Percentiles rank a stretch among this genome's conserved stretches.
Conservation (phyloP, 2,113 vertebrate species). For the Alectura lathami region DNA sequence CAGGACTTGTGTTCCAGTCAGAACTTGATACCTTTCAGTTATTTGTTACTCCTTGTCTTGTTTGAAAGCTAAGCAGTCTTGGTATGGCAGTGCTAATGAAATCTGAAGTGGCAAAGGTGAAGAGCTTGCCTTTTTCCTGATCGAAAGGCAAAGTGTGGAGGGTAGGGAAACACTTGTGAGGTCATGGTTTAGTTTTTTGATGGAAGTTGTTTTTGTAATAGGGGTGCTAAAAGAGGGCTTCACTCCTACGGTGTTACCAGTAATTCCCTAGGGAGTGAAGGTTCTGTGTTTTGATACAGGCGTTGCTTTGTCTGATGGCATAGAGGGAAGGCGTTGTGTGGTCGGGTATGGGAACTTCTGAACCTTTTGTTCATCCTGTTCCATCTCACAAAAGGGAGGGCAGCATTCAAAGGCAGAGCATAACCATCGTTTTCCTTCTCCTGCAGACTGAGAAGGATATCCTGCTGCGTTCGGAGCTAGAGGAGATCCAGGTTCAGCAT, state of each 20-base stretch:
- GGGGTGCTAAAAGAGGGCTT: neutral
- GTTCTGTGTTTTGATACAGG: neutral
- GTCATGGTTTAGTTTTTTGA: neutral
- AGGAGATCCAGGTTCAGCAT: slow-evolving; percentile 86
- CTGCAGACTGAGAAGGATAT: slow-evolving; percentile 92
- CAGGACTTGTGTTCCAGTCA: neutral
- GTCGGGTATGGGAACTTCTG: neutral
- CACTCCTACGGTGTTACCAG: neutral
- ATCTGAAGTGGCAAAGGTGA: neutral
- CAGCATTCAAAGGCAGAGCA: neutral
- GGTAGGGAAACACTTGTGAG: neutral
- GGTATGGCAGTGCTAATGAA: neutral
- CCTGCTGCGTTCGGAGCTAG: slow-evolving; percentile 87
- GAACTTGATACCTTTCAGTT: neutral
- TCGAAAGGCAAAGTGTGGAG: neutral
- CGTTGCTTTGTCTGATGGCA: neutral
- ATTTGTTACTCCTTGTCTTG: neutral
- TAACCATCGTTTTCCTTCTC: neutral
- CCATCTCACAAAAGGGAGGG: neutral
- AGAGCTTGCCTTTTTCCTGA: neutral
- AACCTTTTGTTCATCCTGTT: neutral
- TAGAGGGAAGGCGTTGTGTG: neutral
- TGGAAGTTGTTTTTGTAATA: neutral
- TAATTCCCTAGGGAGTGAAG: neutral
- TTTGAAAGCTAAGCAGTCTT: neutral